A percentile compares a stretch with the other conserved stretches of the same genome.
Conservation (phyloP, 1,140 invertebrate genomes). For the Panulirus ornatus region DNA sequence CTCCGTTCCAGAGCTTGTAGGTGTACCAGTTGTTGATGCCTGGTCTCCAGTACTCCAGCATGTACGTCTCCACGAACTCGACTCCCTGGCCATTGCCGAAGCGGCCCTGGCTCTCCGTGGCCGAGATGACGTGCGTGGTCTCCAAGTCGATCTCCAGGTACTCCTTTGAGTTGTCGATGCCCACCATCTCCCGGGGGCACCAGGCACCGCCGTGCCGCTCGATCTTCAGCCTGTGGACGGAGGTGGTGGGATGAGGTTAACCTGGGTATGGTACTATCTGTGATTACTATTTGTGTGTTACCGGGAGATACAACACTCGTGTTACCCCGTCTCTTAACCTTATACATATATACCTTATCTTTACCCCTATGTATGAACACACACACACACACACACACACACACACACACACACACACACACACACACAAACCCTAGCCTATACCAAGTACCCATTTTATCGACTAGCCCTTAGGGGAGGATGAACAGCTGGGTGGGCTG, state of each 20-base stretch:
- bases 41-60: conserved; percentile 86
- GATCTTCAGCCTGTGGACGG: conserved; percentile 83
- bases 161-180: conserved; percentile 82
- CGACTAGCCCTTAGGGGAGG: too few species aligned
- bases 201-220: conserved; percentile 89
- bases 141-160: conserved; percentile 88
- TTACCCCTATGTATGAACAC: too few species aligned
- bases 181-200: conserved; percentile 88
- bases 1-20: conserved; percentile 83
- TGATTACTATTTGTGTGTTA: too few species aligned
- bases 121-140: conserved; percentile 83
- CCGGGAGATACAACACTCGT: too few species aligned
- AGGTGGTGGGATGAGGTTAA: too few species aligned
- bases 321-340: too few species aligned
- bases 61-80: conserved; percentile 87
- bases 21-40: conserved; percentile 83
- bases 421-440: too few species aligned
- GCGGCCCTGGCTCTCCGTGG: conserved; percentile 88
- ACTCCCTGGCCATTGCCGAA: conserved; percentile 88
- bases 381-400: neutral
- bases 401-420: neutral
- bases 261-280: neutral
- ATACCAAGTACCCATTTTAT: too few species aligned
- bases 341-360: too few species aligned
- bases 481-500: too few species aligned